Evolutionary conservation across 2,797 vertebrate species (phyloP).

Genomic region (Sebastes cheni): DNA sequence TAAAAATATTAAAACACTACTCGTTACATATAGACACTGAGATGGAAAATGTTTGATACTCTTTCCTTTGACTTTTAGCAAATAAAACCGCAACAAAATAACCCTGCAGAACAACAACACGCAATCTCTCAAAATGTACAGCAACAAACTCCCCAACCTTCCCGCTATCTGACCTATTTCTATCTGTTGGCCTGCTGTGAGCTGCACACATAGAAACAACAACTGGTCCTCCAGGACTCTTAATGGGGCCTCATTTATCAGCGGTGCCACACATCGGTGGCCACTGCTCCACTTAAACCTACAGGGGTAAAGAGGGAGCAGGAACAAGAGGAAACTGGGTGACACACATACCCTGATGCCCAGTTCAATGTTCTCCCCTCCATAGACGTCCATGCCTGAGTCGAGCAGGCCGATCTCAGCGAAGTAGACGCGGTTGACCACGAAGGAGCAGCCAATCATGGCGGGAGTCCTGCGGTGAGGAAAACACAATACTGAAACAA

Average conservation of each 20-base stretch:
- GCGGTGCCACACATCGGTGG: slow-evolving; percentile 43
- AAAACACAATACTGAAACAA: neutral
- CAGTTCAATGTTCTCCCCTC: slow-evolving; percentile 98
- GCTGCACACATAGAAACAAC: slow-evolving; percentile 30
- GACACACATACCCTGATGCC: slow-evolving; percentile 94
- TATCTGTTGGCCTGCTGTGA: slow-evolving; percentile 41
- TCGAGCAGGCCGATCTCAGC: slow-evolving; percentile 94
- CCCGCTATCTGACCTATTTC: slow-evolving; percentile 61
- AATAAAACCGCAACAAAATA: neutral
- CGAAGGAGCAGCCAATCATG: slow-evolving; percentile 99
- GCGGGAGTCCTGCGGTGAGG: slow-evolving; percentile 87
- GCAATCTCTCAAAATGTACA: neutral
- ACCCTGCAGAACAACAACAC: neutral
- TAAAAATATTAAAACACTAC: neutral
- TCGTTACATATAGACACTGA: neutral
- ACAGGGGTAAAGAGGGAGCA: slow-evolving; percentile 26
- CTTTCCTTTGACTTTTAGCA: neutral
- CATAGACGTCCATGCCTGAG: slow-evolving; percentile 97
- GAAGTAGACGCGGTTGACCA: slow-evolving; percentile 93
- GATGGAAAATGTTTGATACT: neutral
- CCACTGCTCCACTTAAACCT: slow-evolving; percentile 66
- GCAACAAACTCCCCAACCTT: slow-evolving; percentile 11
- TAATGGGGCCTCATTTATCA: slow-evolving; percentile 73
- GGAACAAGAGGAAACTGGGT: slow-evolving; percentile 42
- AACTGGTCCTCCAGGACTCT: slow-evolving; percentile 51